Conservation (phyloP, 2,797 vertebrate genomes). For the Prunella strophiata region DNA sequence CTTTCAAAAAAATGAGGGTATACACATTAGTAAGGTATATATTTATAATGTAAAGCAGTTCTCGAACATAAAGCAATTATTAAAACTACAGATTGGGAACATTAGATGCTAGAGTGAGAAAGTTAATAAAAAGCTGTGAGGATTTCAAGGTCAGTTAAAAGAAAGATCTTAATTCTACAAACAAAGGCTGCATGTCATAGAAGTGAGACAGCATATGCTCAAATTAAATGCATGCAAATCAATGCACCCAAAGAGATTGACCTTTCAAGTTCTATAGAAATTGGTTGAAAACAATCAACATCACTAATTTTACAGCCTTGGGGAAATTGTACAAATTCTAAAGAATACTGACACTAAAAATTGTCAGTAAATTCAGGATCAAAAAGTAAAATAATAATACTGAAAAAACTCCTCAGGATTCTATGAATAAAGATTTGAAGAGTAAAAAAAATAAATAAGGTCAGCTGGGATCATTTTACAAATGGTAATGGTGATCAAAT, state of each 20-base stretch:
- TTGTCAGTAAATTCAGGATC: background rate
- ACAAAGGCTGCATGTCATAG: background rate
- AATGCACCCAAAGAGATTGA: background rate
- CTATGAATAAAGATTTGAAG: background rate
- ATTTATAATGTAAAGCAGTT: background rate
- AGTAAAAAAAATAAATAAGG: background rate
- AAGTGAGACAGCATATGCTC: background rate
- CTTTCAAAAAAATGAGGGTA: background rate
- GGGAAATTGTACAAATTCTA: background rate
- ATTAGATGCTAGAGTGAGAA: background rate
- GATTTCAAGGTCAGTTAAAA: background rate
- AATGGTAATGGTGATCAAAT: background rate
- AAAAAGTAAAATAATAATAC: background rate
- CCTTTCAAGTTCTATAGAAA: background rate
- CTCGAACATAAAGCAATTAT: background rate
- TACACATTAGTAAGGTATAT: background rate
- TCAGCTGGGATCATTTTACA: background rate
- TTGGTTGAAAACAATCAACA: background rate
- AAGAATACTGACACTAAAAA: background rate
- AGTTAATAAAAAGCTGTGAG: background rate
- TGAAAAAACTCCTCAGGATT: background rate
- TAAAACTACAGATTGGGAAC: background rate
- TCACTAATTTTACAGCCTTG: background rate
- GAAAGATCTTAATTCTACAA: background rate
- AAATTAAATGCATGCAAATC: background rate